These are phyloP conservation scores for Prionace glauca DNA, from an alignment of 2,797 vertebrate species.

Conservation along the genomic window DNA sequence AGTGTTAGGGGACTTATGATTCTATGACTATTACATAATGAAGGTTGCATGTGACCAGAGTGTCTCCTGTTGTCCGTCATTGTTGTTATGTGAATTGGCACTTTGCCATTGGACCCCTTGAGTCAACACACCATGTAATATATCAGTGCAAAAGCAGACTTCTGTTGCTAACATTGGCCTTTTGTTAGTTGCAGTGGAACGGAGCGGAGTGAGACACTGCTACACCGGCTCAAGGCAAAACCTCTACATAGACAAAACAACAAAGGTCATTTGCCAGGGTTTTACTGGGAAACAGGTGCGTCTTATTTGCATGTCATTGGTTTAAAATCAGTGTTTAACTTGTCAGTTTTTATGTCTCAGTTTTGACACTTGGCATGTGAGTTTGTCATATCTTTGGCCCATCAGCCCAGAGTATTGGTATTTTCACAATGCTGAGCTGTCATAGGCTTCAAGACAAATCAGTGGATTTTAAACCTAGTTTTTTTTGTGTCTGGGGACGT, in stretches of 20 bases:
- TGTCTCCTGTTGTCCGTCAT: not conserved
- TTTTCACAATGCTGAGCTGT: not conserved
- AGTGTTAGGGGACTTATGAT: no score
- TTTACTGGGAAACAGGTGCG: slow-evolving; percentile 98
- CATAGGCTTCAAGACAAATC: not conserved
- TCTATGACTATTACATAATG: not conserved
- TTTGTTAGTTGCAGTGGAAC: slow-evolving; percentile 68
- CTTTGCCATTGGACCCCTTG: not conserved
- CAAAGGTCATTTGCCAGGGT: slow-evolving; percentile 94
- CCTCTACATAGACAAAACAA: slow-evolving; percentile 80
- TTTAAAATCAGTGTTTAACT: slow-evolving; percentile 44
- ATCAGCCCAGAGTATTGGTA: not conserved
- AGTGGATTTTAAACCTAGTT: not conserved
- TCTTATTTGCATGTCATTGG: slow-evolving; percentile 40
- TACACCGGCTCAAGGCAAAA: slow-evolving; percentile 76
- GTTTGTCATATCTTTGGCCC: not conserved
- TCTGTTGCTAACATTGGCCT: slow-evolving; percentile 40
- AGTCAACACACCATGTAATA: not conserved
- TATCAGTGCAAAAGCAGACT: not conserved
- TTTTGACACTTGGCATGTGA: not conserved
- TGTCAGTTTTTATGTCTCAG: slow-evolving; percentile 45
- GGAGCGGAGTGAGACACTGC: slow-evolving; percentile 79
- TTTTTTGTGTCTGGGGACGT: not conserved
- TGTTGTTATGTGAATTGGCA: not conserved
- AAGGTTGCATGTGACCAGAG: not conserved